Conservation (phyloP, 2,888 invertebrate species). For the Epirrita christyi region DNA sequence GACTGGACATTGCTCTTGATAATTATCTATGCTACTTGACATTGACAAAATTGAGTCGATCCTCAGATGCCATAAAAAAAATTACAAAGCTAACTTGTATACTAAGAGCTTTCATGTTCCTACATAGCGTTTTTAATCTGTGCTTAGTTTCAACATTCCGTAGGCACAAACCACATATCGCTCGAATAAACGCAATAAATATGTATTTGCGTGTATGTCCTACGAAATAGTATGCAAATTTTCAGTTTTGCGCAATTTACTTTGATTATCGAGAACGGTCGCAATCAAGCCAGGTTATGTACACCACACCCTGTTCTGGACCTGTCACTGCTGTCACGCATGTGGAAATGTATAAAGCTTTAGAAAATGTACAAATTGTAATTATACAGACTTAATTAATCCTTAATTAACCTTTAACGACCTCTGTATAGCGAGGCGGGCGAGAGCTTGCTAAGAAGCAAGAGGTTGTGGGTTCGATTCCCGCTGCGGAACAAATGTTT, state of each 20-base stretch:
- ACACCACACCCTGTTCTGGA: slow-evolving; percentile 17
- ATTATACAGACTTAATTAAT: background rate
- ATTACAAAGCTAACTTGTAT: too few species aligned
- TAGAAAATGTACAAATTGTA: background rate
- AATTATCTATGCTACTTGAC: too few species aligned
- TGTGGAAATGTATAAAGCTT: slow-evolving; percentile 3
- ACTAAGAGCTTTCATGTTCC: background rate
- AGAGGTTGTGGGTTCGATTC: too few species aligned
- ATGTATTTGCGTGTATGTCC: slow-evolving; percentile 27
- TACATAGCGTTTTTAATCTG: background rate
- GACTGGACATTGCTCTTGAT: too few species aligned
- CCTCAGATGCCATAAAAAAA: too few species aligned
- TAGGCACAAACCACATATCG: slow-evolving; percentile 17
- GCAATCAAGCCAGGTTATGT: slow-evolving; percentile 19
- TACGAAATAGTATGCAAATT: slow-evolving; percentile 35
- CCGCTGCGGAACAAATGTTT: too few species aligned
- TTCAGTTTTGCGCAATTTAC: slow-evolving; percentile 29
- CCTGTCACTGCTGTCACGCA: slow-evolving; percentile 5
- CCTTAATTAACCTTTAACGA: too few species aligned
- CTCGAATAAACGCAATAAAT: slow-evolving; percentile 11
- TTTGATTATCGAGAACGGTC: slow-evolving; percentile 27
- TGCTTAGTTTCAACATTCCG: slow-evolving; percentile 14
- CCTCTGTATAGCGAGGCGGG: too few species aligned
- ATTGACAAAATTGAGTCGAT: too few species aligned
- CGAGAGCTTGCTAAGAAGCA: too few species aligned